phyloP scores from a whole-genome alignment of 2,113 vertebrate genomes.

The Haemorhous mexicanus region DNA sequence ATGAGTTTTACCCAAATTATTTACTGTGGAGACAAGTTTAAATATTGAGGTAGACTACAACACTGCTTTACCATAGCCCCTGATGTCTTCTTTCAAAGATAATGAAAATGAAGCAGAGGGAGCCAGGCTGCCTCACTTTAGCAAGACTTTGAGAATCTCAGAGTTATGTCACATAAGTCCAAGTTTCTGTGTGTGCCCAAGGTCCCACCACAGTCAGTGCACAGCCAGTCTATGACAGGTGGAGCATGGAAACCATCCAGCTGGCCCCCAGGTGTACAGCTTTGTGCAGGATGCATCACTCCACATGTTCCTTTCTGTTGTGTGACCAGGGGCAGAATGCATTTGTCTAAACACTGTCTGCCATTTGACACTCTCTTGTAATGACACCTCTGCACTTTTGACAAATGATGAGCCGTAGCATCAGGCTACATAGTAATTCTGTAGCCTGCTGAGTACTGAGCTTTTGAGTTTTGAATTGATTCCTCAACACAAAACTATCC shows the following conservation, averaged over 20 bases:
- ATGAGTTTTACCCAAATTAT: background rate
- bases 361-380: background rate
- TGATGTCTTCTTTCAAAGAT: background rate
- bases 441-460: background rate
- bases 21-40: background rate
- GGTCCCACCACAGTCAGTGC: background rate
- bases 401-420: background rate
- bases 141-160: background rate
- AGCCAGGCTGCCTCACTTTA: background rate
- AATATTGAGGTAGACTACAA: background rate
- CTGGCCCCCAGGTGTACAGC: background rate
- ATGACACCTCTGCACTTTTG: background rate
- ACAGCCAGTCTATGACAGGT: fast-evolving
- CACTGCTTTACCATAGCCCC: background rate
- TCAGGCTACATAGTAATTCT: background rate
- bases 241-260: background rate
- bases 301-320: background rate
- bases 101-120: background rate
- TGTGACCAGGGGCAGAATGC: background rate
- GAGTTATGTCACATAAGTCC: background rate
- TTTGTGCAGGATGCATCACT: fast-evolving
- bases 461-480: background rate
- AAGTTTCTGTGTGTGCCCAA: background rate
- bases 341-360: background rate
- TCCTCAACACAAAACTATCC: background rate